Percentiles rank a stretch among this genome's conserved stretches.
phyloP scores from a whole-genome alignment of 1,140 invertebrate species.

The Cydia strobilella region DNA sequence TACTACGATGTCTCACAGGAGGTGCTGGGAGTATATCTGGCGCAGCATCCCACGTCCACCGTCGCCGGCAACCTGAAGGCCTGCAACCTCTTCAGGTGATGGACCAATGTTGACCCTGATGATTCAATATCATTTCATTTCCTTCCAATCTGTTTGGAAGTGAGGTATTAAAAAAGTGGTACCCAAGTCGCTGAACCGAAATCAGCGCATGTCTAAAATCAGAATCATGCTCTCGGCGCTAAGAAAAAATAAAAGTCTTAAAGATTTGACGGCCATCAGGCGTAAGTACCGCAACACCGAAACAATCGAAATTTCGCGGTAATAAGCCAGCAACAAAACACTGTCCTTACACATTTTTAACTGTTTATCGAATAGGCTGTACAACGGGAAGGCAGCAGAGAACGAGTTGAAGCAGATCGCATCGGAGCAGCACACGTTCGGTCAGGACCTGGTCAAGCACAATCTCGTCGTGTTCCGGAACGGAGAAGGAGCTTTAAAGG shows the following conservation, averaged over 20 bases:
- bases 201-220: too few relatives aligned
- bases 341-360: too few relatives aligned
- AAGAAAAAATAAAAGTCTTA: too few relatives aligned
- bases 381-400: constrained; percentile 97
- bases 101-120: constrained; percentile 18
- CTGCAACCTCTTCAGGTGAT: constrained; percentile 81
- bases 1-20: constrained; percentile 96
- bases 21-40: constrained; percentile 95
- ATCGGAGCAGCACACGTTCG: constrained; percentile 91
- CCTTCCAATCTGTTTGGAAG: too few relatives aligned
- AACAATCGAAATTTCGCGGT: too few relatives aligned
- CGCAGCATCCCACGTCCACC: constrained; percentile 95
- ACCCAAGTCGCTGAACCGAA: too few relatives aligned
- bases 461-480: constrained; percentile 97
- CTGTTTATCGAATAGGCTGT: constrained; percentile 77
- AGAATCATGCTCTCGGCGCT: too few relatives aligned
- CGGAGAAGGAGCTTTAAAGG: constrained; percentile 95
- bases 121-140: not conserved
- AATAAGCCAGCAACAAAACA: too few relatives aligned
- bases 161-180: too few relatives aligned
- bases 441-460: constrained; percentile 96
- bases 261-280: too few relatives aligned
- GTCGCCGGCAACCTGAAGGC: constrained; percentile 97
- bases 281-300: too few relatives aligned
- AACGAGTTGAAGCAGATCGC: constrained; percentile 89